A percentile compares a stretch with the other conserved stretches of the same genome.
These are phyloP conservation scores for Agelastica alni DNA, from an alignment of 2,888 invertebrate species.

Conservation along the genomic window DNA sequence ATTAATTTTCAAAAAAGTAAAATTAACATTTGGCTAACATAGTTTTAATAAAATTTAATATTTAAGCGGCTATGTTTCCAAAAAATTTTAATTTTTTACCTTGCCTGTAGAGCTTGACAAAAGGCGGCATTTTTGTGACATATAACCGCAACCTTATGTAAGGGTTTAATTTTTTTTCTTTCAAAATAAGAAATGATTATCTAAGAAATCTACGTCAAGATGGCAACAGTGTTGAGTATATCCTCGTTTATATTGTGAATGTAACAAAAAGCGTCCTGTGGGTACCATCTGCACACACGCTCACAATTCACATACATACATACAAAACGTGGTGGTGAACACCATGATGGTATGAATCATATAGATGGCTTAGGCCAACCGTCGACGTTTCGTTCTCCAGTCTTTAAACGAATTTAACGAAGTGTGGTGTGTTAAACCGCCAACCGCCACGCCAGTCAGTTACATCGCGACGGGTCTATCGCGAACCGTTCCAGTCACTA, in stretches of 20 bases:
- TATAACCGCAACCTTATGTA: too few species aligned
- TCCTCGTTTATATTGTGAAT: neutral
- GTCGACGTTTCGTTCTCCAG: slow-evolving; percentile 12
- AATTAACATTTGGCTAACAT: too few species aligned
- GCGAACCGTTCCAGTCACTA: neutral
- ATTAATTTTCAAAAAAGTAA: too few species aligned
- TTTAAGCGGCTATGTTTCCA: too few species aligned
- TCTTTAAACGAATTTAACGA: slow-evolving; percentile 16
- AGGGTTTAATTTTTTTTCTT: too few species aligned
- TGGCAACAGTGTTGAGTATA: neutral
- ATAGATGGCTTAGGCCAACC: slow-evolving; percentile 14
- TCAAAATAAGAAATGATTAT: too few species aligned
- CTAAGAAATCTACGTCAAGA: neutral
- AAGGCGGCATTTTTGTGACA: too few species aligned
- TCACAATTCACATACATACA: neutral
- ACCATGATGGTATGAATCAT: slow-evolving; percentile 22
- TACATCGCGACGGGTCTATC: slow-evolving; percentile 2
- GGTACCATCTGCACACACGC: slow-evolving; percentile 19
- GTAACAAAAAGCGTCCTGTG: slow-evolving; percentile 13
- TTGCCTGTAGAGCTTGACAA: too few species aligned
- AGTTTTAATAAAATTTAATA: too few species aligned
- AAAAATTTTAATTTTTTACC: too few species aligned
- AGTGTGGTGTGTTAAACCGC: slow-evolving; percentile 5
- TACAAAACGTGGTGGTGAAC: slow-evolving; percentile 20
- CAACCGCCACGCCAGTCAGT: too few species aligned